Percentiles rank a stretch among this genome's conserved stretches.
Evolutionary conservation across 2,797 vertebrate genomes (phyloP).

Genomic region (Anableps anableps): DNA sequence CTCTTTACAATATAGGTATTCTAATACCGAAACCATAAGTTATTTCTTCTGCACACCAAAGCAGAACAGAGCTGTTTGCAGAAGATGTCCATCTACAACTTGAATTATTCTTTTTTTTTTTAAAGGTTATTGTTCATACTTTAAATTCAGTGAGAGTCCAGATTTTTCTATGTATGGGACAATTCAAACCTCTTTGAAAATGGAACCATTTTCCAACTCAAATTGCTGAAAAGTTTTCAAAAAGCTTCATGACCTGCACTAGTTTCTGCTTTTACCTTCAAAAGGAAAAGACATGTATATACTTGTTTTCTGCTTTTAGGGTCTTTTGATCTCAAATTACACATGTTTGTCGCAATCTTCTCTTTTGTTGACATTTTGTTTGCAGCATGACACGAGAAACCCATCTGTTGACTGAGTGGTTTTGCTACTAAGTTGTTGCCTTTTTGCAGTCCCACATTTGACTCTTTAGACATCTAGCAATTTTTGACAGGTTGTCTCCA

Average conservation of each 20-base stretch:
- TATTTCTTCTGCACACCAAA: neutral
- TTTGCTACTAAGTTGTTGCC: neutral
- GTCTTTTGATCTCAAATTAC: neutral
- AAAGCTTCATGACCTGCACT: neutral
- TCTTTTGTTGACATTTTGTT: neutral
- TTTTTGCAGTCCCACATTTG: conserved; percentile 14
- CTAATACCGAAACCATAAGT: neutral
- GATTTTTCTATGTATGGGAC: neutral
- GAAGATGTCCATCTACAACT: neutral
- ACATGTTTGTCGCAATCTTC: neutral
- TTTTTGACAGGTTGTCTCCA: conserved; percentile 12
- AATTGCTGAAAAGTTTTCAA: neutral
- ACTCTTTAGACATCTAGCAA: neutral
- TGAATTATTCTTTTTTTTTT: no score
- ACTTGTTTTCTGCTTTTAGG: conserved; percentile 2
- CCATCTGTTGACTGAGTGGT: neutral
- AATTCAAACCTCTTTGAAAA: neutral
- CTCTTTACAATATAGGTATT: no score
- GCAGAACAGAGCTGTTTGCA: neutral
- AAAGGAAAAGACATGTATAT: neutral
- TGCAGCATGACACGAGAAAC: neutral
- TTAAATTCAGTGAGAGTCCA: neutral
- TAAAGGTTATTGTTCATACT: neutral
- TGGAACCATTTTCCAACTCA: neutral
- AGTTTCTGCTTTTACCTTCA: neutral